Evolutionary conservation across 2,888 invertebrate species (phyloP).

Genomic region (Cheiracanthium punctorium): DNA sequence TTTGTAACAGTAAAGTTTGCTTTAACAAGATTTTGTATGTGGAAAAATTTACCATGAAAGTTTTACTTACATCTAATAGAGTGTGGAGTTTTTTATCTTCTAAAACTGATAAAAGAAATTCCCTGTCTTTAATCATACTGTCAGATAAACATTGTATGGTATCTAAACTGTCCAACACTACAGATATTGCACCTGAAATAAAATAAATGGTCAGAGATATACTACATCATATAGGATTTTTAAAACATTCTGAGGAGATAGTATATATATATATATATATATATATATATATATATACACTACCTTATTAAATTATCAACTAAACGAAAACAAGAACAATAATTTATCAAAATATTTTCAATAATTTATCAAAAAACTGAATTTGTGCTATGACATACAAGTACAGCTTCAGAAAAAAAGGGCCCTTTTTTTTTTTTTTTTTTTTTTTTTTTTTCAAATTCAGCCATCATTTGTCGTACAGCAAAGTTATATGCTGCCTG

Average conservation of each 20-base stretch:
- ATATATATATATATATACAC: too few relatives aligned
- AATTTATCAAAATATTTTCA: too few relatives aligned
- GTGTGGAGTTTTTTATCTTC: conserved; percentile 91
- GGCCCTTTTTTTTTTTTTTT: too few relatives aligned
- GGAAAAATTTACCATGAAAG: conserved; percentile 2
- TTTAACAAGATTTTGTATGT: neutral
- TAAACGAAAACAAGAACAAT: too few relatives aligned
- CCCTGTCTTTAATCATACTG: conserved; percentile 79
- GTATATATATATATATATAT: neutral
- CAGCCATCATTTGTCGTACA: too few relatives aligned
- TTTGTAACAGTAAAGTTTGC: neutral
- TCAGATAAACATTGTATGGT: conserved; percentile 96
- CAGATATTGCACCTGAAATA: conserved; percentile 83
- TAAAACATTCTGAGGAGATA: neutral
- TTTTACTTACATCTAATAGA: conserved; percentile 86
- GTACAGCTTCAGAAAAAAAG: too few relatives aligned
- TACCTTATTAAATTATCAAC: too few relatives aligned
- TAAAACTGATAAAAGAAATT: conserved; percentile 82
- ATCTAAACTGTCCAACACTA: conserved; percentile 93
- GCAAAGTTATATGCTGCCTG: too few relatives aligned
- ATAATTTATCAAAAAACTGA: too few relatives aligned
- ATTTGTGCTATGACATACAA: too few relatives aligned
- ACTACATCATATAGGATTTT: neutral
- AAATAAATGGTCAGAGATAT: too few relatives aligned
- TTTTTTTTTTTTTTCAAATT: too few relatives aligned